These are phyloP conservation scores for Sciurus niger DNA, from an alignment of 2,113 vertebrate genomes.

Conservation along the genomic window DNA sequence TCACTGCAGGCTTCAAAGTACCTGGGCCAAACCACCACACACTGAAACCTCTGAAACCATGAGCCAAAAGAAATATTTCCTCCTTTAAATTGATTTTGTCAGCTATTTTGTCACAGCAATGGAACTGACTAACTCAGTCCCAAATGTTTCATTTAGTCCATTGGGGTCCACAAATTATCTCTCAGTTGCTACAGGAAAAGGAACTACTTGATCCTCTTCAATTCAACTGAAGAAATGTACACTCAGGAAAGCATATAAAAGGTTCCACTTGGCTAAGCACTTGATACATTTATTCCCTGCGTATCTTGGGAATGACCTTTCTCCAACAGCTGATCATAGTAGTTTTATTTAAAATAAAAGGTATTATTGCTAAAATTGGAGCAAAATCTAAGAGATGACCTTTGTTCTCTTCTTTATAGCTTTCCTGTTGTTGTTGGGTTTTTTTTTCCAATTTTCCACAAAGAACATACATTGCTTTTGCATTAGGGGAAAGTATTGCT, in stretches of 20 bases:
- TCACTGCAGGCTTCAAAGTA: background rate
- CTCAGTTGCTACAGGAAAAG: constrained; percentile 37
- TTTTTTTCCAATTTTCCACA: constrained; percentile 22
- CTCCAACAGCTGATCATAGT: constrained; percentile 47
- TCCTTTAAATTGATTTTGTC: background rate
- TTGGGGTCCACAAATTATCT: constrained; percentile 32
- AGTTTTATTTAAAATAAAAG: constrained; percentile 42
- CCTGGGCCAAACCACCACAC: background rate
- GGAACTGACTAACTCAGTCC: background rate
- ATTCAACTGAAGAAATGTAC: constrained; percentile 1
- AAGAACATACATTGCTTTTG: constrained; percentile 4
- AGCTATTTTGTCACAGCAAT: background rate
- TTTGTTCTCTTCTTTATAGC: constrained; percentile 35
- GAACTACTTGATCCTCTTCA: constrained; percentile 56
- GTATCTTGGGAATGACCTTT: constrained; percentile 56
- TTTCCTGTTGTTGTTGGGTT: background rate
- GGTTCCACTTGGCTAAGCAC: background rate
- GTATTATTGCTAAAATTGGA: constrained; percentile 43
- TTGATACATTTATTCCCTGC: constrained; percentile 51
- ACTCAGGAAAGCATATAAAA: constrained; percentile 16
- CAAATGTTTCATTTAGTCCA: constrained; percentile 22
- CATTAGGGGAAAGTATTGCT: background rate
- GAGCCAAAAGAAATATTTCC: background rate
- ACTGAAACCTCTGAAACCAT: background rate
- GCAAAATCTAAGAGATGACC: constrained; percentile 50